Conservation (phyloP, 1,140 invertebrate species). For the Scaptomyza hsui region DNA sequence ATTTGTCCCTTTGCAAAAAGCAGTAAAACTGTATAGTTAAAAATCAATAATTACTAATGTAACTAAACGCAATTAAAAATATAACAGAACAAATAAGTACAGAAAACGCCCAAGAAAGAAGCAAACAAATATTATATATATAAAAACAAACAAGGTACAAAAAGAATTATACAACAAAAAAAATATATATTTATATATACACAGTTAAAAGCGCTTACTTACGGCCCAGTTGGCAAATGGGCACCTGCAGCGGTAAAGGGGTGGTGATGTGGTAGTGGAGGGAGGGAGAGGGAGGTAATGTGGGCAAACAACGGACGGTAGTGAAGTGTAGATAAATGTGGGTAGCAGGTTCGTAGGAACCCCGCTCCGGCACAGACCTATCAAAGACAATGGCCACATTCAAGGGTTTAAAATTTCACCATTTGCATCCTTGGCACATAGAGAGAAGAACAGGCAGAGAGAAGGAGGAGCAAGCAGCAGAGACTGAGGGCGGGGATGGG, state of each 20-base stretch:
- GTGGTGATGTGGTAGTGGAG: not conserved
- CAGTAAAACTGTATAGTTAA: constrained; percentile 37
- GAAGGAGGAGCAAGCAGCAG: not conserved
- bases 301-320: not conserved
- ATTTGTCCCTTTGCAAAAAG: not conserved
- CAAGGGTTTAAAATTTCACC: constrained; percentile 81
- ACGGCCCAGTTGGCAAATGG: constrained; percentile 82
- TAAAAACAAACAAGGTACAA: constrained; percentile 26
- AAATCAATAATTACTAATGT: constrained; percentile 80
- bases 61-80: constrained; percentile 80
- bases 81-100: constrained; percentile 28
- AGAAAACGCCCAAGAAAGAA: constrained; percentile 59
- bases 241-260: constrained; percentile 29
- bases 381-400: constrained; percentile 81
- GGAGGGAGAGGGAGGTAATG: constrained; percentile 2
- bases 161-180: constrained; percentile 31
- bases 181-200: constrained; percentile 34
- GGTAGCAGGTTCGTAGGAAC: constrained; percentile 11
- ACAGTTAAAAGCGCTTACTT: constrained; percentile 74
- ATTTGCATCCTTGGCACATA: constrained; percentile 64
- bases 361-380: constrained; percentile 39
- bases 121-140: constrained; percentile 27
- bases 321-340: constrained; percentile 37
- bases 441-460: not conserved
- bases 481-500: not conserved